Evolutionary conservation across 2,113 vertebrate genomes (phyloP).

Genomic region (Seriola dumerili): DNA sequence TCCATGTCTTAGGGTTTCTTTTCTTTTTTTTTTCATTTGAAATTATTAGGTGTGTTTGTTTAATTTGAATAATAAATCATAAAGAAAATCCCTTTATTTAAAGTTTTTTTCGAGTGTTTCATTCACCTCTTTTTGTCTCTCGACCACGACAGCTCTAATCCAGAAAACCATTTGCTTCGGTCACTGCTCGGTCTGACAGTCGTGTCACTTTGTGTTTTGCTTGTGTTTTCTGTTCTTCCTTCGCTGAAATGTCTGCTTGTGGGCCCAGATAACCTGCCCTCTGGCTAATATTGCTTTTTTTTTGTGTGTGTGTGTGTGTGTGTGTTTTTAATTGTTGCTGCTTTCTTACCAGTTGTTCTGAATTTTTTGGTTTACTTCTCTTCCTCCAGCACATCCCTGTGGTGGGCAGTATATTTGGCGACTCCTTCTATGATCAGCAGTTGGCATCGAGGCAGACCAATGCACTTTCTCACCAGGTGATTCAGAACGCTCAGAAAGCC

Average conservation of each 20-base stretch:
- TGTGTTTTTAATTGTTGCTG: neutral
- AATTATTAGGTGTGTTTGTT: neutral
- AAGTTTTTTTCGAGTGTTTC: neutral
- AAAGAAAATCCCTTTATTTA: no score
- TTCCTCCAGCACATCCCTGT: constrained; percentile 92
- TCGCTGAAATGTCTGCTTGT: constrained; percentile 55
- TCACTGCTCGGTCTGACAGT: constrained; percentile 48
- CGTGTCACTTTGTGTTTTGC: constrained; percentile 62
- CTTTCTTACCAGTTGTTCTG: neutral
- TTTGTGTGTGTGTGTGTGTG: neutral
- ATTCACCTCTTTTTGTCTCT: constrained; percentile 2
- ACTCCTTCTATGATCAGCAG: constrained; percentile 98
- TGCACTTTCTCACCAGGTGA: constrained; percentile 97
- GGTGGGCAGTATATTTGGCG: constrained; percentile 95
- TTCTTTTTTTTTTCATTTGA: neutral
- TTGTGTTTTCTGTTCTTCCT: constrained; percentile 60
- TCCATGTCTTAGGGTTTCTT: neutral
- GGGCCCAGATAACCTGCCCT: neutral
- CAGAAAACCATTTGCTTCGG: constrained; percentile 56
- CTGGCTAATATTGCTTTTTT: neutral
- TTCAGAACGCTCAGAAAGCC: neutral
- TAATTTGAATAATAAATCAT: neutral
- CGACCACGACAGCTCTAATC: constrained; percentile 38
- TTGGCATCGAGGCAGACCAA: constrained; percentile 96
- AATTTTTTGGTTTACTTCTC: constrained; percentile 37